Evolutionary conservation across 2,113 vertebrate genomes (phyloP).

Genomic region (Ceyx cyanopectus): DNA sequence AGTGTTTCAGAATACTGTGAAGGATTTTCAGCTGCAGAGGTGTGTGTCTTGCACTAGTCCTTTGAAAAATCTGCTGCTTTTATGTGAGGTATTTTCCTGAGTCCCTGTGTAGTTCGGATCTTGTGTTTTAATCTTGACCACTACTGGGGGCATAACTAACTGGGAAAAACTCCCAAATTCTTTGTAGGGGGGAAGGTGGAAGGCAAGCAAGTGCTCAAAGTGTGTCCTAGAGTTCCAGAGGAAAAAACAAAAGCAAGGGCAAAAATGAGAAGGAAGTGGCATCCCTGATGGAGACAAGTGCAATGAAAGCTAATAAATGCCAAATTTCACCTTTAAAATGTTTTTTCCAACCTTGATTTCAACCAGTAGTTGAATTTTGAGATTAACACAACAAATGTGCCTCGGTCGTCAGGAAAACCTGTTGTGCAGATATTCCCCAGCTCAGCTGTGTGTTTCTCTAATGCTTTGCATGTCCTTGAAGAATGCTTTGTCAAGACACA

Average conservation of each 20-base stretch:
- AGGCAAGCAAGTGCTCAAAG: background rate
- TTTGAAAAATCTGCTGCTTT: background rate
- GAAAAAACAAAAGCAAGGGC: background rate
- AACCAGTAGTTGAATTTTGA: background rate
- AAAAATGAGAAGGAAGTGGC: background rate
- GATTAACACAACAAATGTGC: background rate
- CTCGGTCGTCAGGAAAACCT: background rate
- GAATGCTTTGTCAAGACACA: background rate
- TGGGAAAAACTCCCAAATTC: background rate
- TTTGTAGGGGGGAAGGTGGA: background rate
- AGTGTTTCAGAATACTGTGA: background rate
- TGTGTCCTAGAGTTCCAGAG: background rate
- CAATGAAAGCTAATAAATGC: background rate
- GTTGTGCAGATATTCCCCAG: background rate
- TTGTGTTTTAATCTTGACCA: background rate
- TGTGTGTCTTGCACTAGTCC: background rate
- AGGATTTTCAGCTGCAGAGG: background rate
- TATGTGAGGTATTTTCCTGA: background rate
- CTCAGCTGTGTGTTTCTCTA: background rate
- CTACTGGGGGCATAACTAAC: background rate
- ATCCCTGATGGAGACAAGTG: background rate
- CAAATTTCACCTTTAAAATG: background rate
- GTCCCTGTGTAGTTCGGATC: background rate
- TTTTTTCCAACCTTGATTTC: background rate
- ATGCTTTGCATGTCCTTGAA: background rate